Percentiles rank a stretch among this genome's conserved stretches.
Conservation (phyloP, 1,140 invertebrate species). For the Acromyrmex charruanus region DNA sequence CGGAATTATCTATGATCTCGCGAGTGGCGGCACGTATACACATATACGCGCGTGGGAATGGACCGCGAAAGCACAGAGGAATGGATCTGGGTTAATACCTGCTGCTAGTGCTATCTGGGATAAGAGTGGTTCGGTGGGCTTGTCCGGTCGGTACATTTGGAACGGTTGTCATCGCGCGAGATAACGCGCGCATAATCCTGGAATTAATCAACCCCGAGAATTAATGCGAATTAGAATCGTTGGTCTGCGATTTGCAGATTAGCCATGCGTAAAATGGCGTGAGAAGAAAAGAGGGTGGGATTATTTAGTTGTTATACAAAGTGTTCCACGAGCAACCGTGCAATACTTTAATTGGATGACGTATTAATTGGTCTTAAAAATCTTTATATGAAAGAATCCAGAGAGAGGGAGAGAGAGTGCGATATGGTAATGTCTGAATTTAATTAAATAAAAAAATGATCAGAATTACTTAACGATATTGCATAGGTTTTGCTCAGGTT, state of each 20-base stretch:
- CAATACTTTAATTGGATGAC: not conserved
- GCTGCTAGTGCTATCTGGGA: constrained; percentile 27
- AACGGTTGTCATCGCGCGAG: constrained; percentile 56
- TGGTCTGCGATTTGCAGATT: constrained; percentile 32
- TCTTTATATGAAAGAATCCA: not conserved
- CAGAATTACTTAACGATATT: not conserved
- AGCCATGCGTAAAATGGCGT: constrained; percentile 50
- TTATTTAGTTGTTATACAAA: not conserved
- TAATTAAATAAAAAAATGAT: not conserved
- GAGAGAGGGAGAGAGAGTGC: not conserved
- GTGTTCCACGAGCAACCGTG: not conserved
- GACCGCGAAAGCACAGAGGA: not conserved
- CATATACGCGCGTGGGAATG: constrained; percentile 35
- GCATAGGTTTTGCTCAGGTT: not conserved
- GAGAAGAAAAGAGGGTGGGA: constrained; percentile 32
- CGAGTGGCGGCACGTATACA: constrained; percentile 1
- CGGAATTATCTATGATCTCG: constrained; percentile 58
- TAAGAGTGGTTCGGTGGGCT: constrained; percentile 38
- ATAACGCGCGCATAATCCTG: constrained; percentile 55
- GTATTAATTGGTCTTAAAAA: not conserved
- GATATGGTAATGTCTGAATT: not conserved
- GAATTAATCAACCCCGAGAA: constrained; percentile 54
- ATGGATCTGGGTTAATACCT: constrained; percentile 57
- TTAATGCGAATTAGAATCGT: constrained; percentile 50
- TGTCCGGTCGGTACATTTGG: not conserved